Percentiles rank a stretch among this genome's conserved stretches.
Conservation (phyloP, 2,113 vertebrate genomes). For the Chaetodon trifascialis region DNA sequence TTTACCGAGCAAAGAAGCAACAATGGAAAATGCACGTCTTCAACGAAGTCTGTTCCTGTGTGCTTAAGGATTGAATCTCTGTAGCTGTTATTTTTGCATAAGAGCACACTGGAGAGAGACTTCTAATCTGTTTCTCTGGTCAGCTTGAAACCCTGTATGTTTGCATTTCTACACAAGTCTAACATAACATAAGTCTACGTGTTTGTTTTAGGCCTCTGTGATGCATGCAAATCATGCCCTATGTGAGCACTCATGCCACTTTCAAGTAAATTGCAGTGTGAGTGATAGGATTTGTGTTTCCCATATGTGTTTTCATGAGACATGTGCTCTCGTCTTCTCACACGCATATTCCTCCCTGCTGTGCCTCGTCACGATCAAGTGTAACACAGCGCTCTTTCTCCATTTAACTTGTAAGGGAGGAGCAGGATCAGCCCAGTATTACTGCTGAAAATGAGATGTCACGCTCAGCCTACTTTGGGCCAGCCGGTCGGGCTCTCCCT, state of each 20-base stretch:
- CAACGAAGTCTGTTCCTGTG: neutral
- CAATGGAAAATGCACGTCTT: neutral
- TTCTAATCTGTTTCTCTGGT: slow-evolving; percentile 9
- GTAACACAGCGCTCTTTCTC: slow-evolving; percentile 17
- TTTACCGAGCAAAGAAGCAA: neutral
- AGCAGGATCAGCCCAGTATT: slow-evolving; percentile 43
- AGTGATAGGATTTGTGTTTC: neutral
- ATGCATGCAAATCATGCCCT: slow-evolving; percentile 8
- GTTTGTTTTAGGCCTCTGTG: slow-evolving; percentile 41
- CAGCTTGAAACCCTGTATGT: slow-evolving; percentile 1
- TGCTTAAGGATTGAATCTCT: neutral
- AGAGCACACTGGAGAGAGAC: slow-evolving; percentile 16
- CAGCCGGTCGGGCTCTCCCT: slow-evolving; percentile 33
- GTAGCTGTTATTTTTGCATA: neutral
- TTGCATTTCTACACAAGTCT: neutral
- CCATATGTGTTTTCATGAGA: neutral
- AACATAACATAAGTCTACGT: neutral
- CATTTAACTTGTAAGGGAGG: slow-evolving; percentile 35
- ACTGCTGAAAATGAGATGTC: slow-evolving; percentile 63
- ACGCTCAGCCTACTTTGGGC: slow-evolving; percentile 44
- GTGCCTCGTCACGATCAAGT: slow-evolving; percentile 23
- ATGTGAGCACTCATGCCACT: slow-evolving; percentile 3
- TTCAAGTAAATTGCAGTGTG: neutral
- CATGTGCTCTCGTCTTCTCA: neutral
- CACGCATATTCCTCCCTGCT: neutral